Evolutionary conservation across 2,797 vertebrate genomes (phyloP), one percentile per base, ranked within the genome.

Genomic region (Menidia menidia): DNA sequence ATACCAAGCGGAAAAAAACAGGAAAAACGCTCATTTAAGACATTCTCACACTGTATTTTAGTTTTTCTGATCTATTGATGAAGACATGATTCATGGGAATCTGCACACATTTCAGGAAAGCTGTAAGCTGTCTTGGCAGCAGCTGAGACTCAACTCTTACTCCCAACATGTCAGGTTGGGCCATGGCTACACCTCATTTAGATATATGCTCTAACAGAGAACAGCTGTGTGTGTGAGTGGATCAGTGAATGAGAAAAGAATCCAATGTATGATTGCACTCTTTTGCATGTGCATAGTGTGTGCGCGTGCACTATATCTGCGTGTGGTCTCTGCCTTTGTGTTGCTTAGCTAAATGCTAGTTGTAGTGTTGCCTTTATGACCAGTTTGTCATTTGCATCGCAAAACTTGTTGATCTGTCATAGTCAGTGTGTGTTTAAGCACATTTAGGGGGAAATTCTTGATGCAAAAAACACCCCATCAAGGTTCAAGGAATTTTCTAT

Each of bases 171-270:
- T 90, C 84, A 85, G 73, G 75, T 75, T 58, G 74, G 71, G 30
- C 80, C 70, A 25, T 87, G 87, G 86, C 90, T 88, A 79, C 86
- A 80, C 85, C 77, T 91, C 82, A 80, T 86, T 90, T 78, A 78
- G 74, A 88, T 86, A 80, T 19, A 7, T 52, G 68, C 71, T 48
- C 68, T 81, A 84, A 86, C 84, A 78, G 68, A 76, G 72, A 85
- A 82, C 77, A 86, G 83, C 56, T 39, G 55, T 64, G n/a, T 16
- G 12, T 73, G 64, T 52, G 55, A 57, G 71, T 53, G 68, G 25
- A 25, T 39, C 4, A 39, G 10, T 5, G 7, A 39, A 7, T 39
- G 35, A 7, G 35, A 39, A 7, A 39, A 39, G 6, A 39, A 39
- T 9, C 9, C 35, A 39, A 39, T 39, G 5, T 39, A 39, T 45